Conservation (phyloP, 2,888 invertebrate species). For the Neoascia interrupta region DNA sequence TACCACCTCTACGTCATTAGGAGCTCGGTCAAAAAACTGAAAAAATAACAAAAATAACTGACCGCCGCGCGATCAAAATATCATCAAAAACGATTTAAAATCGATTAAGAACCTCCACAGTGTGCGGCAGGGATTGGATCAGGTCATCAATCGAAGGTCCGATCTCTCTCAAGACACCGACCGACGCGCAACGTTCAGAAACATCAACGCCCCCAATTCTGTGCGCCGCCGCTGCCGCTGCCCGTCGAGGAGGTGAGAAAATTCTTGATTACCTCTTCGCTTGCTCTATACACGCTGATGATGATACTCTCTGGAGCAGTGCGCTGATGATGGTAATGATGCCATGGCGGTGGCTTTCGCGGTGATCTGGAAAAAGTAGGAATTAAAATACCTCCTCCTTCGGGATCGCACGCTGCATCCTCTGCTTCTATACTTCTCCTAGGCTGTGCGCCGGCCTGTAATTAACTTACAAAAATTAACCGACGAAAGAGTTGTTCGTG, state of each 20-base stretch:
- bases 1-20: constrained; percentile 47
- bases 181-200: constrained; percentile 76
- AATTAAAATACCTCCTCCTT: constrained; percentile 68
- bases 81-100: constrained; percentile 79
- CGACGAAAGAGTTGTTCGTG: constrained; percentile 69
- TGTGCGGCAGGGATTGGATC: constrained; percentile 12
- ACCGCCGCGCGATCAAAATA: constrained; percentile 76
- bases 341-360: constrained; percentile 52
- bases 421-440: constrained; percentile 27
- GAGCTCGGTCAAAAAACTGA: background rate
- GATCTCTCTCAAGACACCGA: constrained; percentile 60
- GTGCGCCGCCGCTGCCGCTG: constrained; percentile 60
- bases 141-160: constrained; percentile 64
- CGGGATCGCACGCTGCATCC: constrained; percentile 14
- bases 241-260: constrained; percentile 69
- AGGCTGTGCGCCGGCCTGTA: constrained; percentile 62
- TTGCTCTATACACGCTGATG: constrained; percentile 42
- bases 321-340: constrained; percentile 34
- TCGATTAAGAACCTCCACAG: constrained; percentile 75
- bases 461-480: constrained; percentile 70
- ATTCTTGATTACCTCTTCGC: constrained; percentile 68
- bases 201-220: constrained; percentile 74
- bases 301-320: constrained; percentile 41
- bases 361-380: constrained; percentile 66
- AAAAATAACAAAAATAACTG: constrained; percentile 53